These are phyloP conservation scores for Apomyelois bistriatella DNA, from an alignment of 2,888 invertebrate species.

Conservation along the genomic window DNA sequence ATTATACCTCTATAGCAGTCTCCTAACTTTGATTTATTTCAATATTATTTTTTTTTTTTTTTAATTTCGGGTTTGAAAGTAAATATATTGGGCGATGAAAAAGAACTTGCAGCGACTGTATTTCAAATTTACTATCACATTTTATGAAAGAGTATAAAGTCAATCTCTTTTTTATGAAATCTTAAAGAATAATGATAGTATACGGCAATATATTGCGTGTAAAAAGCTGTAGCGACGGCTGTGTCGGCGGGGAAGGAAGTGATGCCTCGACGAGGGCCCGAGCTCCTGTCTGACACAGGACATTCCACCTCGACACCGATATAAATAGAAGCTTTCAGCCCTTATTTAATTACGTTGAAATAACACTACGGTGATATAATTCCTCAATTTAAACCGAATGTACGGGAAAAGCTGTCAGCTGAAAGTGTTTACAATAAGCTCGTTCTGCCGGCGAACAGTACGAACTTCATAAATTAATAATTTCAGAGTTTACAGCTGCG, in stretches of 20 bases:
- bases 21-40: background rate
- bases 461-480: conserved; percentile 35
- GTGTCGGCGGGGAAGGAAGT: conserved; percentile 13
- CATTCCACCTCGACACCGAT: conserved; percentile 11
- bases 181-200: conserved; percentile 25
- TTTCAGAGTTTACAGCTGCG: conserved; percentile 18
- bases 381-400: conserved; percentile 19
- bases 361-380: background rate
- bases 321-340: conserved; percentile 52
- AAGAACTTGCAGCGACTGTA: background rate
- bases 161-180: conserved; percentile 27
- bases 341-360: conserved; percentile 29
- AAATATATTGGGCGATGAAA: too few species aligned
- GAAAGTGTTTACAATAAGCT: conserved; percentile 5
- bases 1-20: background rate
- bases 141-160: conserved; percentile 21
- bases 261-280: background rate
- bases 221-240: conserved; percentile 21
- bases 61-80: too few species aligned
- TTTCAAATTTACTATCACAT: conserved; percentile 23
- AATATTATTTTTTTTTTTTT: background rate
- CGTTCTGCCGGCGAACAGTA: conserved; percentile 18
- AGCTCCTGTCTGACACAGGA: background rate
- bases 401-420: conserved; percentile 23
- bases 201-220: conserved; percentile 24